Base-by-base conservation (phyloP, 2,888 invertebrate species). In the Conops quadrifasciatus region DNA sequence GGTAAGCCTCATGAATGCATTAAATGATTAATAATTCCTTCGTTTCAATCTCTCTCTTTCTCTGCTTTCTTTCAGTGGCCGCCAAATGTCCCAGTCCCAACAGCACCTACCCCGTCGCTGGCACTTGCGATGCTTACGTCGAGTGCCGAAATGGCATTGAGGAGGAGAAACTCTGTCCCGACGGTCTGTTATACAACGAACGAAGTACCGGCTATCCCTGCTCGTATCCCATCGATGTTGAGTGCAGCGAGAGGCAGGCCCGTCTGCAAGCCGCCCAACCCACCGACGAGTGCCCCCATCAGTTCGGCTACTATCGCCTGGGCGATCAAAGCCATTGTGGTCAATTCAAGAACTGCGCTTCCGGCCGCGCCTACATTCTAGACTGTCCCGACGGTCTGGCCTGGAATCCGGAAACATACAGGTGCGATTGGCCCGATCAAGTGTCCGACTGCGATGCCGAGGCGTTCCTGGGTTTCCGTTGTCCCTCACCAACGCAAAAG, bases 391-490 rank as follows among this genome's bases (percentile, higher is more conserved):
- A 93, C 79, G 95, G 95, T 26, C 87, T 95, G 67, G 94, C 94
- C 11, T 94, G 90, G 86, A 92, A 90, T 83, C 87, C 90, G 1
- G 89, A 89, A 15, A 89, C 88, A 13, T 93, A 94, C 81, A 89
- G 91, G 67, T 95, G 95, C 83, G 94, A 95, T 74, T 95, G 94
- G 94, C 94, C 95, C 3, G 95, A 95, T 86, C 90, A 92, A 84
- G 94, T 94, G 0, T 84, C 89, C 3, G 91, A 91, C 71, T 95
- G 94, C 79, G 92, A 95, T 81, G 92, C 92, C 65, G 94, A 94
- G 89, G 91, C 93, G 1, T 86, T 80, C 77, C 88, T 95, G 67
- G 93, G 94, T 13, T 95, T 94, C 88, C 88, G 88, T 16, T 95
- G 95, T 80, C 95, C 95, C 0, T 88, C 88, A n/a, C 86, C 88